These are phyloP conservation scores for Aelia acuminata DNA, from an alignment of 2,888 invertebrate species.

Conservation along the genomic window DNA sequence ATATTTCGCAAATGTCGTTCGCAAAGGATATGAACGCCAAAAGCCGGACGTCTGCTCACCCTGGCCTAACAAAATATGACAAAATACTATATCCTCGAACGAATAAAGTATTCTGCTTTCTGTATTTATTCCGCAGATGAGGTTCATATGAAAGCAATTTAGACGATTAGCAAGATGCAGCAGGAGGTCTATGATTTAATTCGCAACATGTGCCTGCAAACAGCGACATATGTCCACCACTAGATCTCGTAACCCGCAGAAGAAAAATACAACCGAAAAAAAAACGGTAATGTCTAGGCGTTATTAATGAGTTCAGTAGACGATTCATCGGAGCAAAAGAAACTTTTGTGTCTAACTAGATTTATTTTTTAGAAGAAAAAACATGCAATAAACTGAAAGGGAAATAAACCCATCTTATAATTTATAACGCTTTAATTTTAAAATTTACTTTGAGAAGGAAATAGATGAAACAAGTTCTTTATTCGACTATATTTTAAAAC, in stretches of 20 bases:
- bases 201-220: not conserved
- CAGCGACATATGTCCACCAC: not conserved
- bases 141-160: not conserved
- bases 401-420: not conserved
- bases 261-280: not conserved
- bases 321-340: not conserved
- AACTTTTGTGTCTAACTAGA: not conserved
- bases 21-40: no score
- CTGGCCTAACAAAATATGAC: no score
- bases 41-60: no score
- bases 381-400: not conserved
- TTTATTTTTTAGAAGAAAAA: not conserved
- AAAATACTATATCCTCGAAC: no score
- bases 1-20: no score
- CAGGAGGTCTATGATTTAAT: not conserved
- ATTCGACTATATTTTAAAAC: no score
- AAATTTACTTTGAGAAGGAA: no score
- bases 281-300: not conserved
- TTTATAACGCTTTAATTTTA: no score
- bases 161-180: not conserved
- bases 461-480: no score
- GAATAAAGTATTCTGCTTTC: no score
- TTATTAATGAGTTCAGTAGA: not conserved
- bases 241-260: not conserved
- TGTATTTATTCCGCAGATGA: not conserved